Evolutionary conservation across 2,888 invertebrate genomes (phyloP).

Genomic region (Metalampra italica): DNA sequence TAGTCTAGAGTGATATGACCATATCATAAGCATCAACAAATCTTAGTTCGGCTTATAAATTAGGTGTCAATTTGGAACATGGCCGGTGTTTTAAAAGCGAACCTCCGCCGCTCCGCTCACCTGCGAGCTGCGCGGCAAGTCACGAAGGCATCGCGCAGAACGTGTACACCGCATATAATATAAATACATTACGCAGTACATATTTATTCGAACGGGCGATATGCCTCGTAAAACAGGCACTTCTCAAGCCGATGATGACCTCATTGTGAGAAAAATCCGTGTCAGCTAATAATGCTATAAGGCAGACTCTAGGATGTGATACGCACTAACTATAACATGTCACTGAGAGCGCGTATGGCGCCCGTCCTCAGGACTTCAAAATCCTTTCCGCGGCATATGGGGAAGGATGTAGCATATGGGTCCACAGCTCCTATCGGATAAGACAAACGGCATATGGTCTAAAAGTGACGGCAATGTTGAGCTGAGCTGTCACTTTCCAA

Average conservation of each 20-base stretch:
- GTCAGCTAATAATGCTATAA: conserved; percentile 29
- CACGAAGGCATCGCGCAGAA: conserved; percentile 48
- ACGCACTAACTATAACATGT: conserved; percentile 34
- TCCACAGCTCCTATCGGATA: conserved; percentile 31
- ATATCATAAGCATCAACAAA: conserved; percentile 16
- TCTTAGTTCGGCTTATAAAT: conserved; percentile 35
- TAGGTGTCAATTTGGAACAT: conserved; percentile 40
- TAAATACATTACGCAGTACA: conserved; percentile 36
- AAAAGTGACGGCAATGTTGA: conserved; percentile 35
- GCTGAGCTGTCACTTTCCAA: conserved; percentile 59
- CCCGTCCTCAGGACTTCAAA: conserved; percentile 27
- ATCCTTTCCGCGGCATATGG: conserved; percentile 38
- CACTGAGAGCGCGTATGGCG: conserved; percentile 23
- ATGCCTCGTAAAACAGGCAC: conserved; percentile 52
- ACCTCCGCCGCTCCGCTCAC: conserved; percentile 37
- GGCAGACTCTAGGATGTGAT: conserved; percentile 27
- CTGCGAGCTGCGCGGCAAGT: conserved; percentile 45
- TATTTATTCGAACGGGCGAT: conserved; percentile 47
- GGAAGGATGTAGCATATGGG: conserved; percentile 35
- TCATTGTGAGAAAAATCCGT: conserved; percentile 50
- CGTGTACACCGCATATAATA: conserved; percentile 36
- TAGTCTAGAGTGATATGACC: conserved; percentile 55
- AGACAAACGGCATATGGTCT: conserved; percentile 55
- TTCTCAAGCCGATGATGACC: conserved; percentile 48
- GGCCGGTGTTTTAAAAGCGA: conserved; percentile 19